Evolutionary conservation across 2,888 invertebrate species (phyloP).

Genomic region (Tachina lurida): DNA sequence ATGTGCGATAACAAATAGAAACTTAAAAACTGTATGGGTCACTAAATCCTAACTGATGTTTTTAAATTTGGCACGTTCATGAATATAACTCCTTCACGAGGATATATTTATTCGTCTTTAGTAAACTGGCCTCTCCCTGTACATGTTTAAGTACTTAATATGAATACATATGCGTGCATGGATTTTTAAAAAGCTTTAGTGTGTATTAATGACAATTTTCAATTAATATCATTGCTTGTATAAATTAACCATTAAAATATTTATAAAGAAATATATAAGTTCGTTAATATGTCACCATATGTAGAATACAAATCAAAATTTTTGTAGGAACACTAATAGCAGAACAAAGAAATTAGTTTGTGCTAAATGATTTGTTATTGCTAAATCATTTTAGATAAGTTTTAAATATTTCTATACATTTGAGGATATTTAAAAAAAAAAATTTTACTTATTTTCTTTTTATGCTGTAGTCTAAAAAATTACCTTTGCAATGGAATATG

Average conservation of each 20-base stretch:
- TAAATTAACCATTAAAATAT: constrained; percentile 10
- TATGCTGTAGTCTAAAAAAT: too few species aligned
- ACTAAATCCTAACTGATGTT: too few species aligned
- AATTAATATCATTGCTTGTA: constrained; percentile 58
- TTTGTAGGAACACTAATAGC: constrained; percentile 20
- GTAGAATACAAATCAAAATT: constrained; percentile 13
- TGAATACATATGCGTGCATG: constrained; percentile 29
- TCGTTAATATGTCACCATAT: constrained; percentile 54
- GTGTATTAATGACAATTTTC: constrained; percentile 66
- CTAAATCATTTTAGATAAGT: background rate
- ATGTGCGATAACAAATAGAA: too few species aligned
- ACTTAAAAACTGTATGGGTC: too few species aligned
- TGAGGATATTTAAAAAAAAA: background rate
- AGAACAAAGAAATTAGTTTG: constrained; percentile 8
- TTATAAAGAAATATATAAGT: background rate
- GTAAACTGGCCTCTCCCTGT: constrained; percentile 37
- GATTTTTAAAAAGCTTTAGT: constrained; percentile 11
- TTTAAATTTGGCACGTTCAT: too few species aligned
- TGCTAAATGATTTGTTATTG: background rate
- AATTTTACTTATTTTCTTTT: too few species aligned
- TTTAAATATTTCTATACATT: background rate
- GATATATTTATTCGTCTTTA: background rate
- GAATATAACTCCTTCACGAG: too few species aligned
- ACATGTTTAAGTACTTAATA: background rate
- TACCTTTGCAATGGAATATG: too few species aligned